Percentiles rank a stretch among this genome's conserved stretches.
Evolutionary conservation across 92 coral and sea anemone genomes (phyloP).

Genomic region (Zoanthus gigantus): DNA sequence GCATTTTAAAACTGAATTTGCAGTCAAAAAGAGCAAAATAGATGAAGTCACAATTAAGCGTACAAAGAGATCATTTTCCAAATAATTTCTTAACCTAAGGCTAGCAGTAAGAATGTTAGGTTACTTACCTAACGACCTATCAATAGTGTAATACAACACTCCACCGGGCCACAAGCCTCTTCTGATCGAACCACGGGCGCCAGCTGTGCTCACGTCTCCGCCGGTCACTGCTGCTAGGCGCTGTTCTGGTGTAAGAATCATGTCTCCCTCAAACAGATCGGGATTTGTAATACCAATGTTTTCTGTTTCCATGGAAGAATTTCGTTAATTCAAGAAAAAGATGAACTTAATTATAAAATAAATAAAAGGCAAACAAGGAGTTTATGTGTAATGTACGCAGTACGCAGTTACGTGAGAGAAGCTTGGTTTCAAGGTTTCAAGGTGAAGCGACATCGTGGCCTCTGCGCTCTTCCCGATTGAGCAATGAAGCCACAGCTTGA

Average conservation of each 20-base stretch:
- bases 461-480: no score
- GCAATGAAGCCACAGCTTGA: no score
- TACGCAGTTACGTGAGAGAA: no score
- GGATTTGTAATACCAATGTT: constrained; percentile 42
- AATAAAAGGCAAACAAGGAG: background rate
- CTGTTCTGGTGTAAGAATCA: constrained; percentile 39
- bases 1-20: no score
- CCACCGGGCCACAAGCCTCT: constrained; percentile 79
- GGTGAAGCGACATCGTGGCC: no score
- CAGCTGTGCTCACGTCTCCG: constrained; percentile 54
- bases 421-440: no score
- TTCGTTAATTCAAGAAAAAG: background rate
- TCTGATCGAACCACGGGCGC: constrained; percentile 74
- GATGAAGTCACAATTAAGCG: no score
- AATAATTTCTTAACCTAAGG: no score
- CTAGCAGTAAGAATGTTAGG: background rate
- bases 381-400: no score
- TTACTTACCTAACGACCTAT: constrained; percentile 67
- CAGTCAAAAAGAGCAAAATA: no score
- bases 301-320: constrained; percentile 16
- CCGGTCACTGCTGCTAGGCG: constrained; percentile 44
- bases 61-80: no score
- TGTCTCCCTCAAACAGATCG: constrained; percentile 62
- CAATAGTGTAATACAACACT: constrained; percentile 71
- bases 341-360: background rate